Evolutionary conservation across 2,888 invertebrate genomes (phyloP).

Genomic region (Hecatera dysodea): DNA sequence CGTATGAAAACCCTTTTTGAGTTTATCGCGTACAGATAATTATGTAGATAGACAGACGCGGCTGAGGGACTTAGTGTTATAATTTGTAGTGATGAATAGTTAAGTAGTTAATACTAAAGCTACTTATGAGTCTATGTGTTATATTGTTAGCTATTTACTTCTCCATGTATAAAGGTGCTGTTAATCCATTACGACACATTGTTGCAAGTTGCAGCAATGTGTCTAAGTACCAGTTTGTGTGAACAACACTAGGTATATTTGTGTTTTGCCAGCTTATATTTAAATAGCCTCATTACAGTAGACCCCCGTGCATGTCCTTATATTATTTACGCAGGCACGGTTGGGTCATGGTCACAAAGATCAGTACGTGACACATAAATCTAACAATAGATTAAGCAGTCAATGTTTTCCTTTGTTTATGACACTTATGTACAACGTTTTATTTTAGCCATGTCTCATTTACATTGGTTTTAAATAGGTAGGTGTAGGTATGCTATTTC

Average conservation of each 20-base stretch:
- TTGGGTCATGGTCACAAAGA: slow-evolving; percentile 37
- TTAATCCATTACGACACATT: too few relatives aligned
- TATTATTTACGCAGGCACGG: not conserved
- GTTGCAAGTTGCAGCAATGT: slow-evolving; percentile 5
- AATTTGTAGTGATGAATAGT: too few relatives aligned
- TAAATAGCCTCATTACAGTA: not conserved
- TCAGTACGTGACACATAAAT: slow-evolving; percentile 29
- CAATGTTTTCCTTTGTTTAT: slow-evolving; percentile 31
- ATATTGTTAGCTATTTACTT: too few relatives aligned
- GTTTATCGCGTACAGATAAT: too few relatives aligned
- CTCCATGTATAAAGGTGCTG: too few relatives aligned
- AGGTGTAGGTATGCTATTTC: not conserved
- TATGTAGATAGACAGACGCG: too few relatives aligned
- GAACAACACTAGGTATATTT: too few relatives aligned
- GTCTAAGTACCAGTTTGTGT: not conserved
- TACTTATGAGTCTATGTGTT: too few relatives aligned
- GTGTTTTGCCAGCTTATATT: not conserved
- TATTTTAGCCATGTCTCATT: slow-evolving; percentile 3
- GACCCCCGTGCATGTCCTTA: not conserved
- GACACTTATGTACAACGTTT: slow-evolving; percentile 14
- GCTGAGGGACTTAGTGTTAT: too few relatives aligned
- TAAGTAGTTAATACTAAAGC: too few relatives aligned
- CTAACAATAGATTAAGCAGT: slow-evolving; percentile 22
- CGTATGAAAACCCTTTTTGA: too few relatives aligned
- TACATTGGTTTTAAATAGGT: not conserved